Evolutionary conservation across 2,797 vertebrate species (phyloP).

Genomic region (Enteromius anoplus): DNA sequence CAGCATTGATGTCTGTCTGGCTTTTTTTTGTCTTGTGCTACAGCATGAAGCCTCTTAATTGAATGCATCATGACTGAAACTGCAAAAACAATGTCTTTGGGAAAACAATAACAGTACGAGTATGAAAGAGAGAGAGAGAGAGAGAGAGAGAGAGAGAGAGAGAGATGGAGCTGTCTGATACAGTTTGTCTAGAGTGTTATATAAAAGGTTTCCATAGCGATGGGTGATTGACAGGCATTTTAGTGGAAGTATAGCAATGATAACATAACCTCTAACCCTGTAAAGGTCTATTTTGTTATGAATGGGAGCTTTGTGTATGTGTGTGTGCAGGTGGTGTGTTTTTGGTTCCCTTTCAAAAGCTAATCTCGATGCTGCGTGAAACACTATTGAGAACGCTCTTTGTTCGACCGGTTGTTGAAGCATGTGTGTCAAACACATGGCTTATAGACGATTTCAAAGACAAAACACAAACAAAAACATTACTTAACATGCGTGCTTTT

Average conservation of each 20-base stretch:
- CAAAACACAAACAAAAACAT: too few species aligned
- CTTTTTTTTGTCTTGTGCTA: not conserved
- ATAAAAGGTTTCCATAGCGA: constrained; percentile 46
- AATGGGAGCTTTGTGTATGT: constrained; percentile 6
- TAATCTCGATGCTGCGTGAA: too few species aligned
- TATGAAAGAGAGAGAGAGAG: too few species aligned
- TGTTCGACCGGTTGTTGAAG: too few species aligned
- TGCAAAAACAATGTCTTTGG: constrained; percentile 15
- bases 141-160: not conserved
- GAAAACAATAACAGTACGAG: not conserved
- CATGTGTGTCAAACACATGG: too few species aligned
- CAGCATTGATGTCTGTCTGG: not conserved
- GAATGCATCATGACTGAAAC: constrained; percentile 17
- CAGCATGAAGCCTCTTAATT: constrained; percentile 14
- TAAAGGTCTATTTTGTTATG: constrained; percentile 41
- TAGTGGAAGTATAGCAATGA: constrained; percentile 33
- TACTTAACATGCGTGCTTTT: too few species aligned
- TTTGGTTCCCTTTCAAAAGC: too few species aligned
- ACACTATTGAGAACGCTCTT: too few species aligned
- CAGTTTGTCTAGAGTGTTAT: constrained; percentile 38
- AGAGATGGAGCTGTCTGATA: constrained; percentile 23
- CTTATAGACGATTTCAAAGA: too few species aligned
- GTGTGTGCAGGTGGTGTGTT: not conserved
- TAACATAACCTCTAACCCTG: constrained; percentile 34
- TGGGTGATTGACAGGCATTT: constrained; percentile 44